Evolutionary conservation across 2,113 vertebrate species (phyloP), one percentile per base, ranked within the genome.

Genomic region (Calidris pugnax): DNA sequence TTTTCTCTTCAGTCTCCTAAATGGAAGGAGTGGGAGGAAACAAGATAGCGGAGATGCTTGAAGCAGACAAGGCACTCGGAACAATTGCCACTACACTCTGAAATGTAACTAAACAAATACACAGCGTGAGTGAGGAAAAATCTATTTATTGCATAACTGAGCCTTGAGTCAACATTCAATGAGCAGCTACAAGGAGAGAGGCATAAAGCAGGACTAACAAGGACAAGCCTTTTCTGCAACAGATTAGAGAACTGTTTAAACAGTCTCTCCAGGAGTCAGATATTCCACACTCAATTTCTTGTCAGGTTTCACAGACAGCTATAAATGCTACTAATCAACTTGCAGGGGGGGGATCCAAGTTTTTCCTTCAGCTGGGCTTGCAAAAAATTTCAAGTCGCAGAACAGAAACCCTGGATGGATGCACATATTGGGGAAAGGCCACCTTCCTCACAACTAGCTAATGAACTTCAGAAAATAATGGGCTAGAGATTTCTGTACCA

Each of bases 1-100:
- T 93, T 95, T 95, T 85, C 87, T 92, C 20, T 95, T 81, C 77
- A 90, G 37, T 47, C 68, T 93, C 51, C 82, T 85, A 60, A 81
- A 83, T 82, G 24, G 84, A 94, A 89, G 14, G 50, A 86, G 73
- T 53, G 23, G 63, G 68, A 86, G 26, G 67, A 96, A 87, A 88
- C 9, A 69, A 78, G 62, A 79, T 8, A 84, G 30, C 1, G 2
- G 66, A 87, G 51, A 72, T 57, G 62, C 37, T 87, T 43, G 28
- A 85, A 62, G 35, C 37, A 84, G 33, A 62, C 37, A 48, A 64
- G 22, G 45, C 37, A 87, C 59, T 75, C 26, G 2, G 59, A 74
- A 91, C 43, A 92, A 86, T 7, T 41, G 15, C 1, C 1, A 73
- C 74, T 89, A 55, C 15, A 48, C 35, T 81, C 41, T n/a, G 45